A percentile compares a stretch with the other conserved stretches of the same genome.
phyloP scores from a whole-genome alignment of 2,113 vertebrate species.

The Kryptolebias marmoratus region DNA sequence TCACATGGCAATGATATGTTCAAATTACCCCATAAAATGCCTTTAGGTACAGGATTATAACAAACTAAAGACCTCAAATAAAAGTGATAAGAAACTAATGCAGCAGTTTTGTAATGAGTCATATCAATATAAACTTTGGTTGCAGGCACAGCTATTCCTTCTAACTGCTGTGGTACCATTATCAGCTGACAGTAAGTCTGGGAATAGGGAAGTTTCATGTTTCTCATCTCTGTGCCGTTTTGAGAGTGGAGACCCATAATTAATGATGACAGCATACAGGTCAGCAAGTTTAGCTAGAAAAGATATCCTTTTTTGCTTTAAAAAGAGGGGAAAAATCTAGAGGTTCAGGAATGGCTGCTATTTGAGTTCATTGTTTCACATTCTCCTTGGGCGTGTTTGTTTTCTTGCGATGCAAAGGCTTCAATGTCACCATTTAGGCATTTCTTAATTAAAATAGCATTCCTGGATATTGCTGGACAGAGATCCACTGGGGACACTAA shows the following conservation, averaged over 20 bases:
- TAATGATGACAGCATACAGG: conserved; percentile 31
- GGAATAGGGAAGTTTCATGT: conserved; percentile 10
- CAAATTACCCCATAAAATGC: background rate
- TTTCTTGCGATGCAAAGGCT: too few relatives aligned
- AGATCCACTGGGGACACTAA: conserved; percentile 12
- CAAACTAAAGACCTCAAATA: background rate
- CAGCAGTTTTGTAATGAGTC: conserved; percentile 10
- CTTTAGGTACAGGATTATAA: background rate
- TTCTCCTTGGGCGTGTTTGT: background rate
- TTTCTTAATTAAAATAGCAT: background rate
- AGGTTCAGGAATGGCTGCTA: conserved; percentile 10
- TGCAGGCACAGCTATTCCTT: conserved; percentile 11
- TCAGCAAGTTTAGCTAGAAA: conserved; percentile 29
- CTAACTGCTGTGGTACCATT: conserved; percentile 10
- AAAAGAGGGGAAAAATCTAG: conserved; percentile 19
- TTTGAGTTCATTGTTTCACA: background rate
- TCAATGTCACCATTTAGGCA: background rate
- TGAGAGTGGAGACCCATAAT: conserved; percentile 31
- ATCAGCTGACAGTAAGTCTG: conserved; percentile 17
- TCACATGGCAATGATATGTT: conserved; percentile 7
- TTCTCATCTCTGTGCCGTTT: conserved; percentile 38
- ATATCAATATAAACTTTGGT: conserved; percentile 19
- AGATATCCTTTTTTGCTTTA: conserved; percentile 21
- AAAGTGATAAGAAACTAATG: conserved; percentile 14
- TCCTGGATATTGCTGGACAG: conserved; percentile 4